Evolutionary conservation across 2,888 invertebrate species (phyloP).

Genomic region (Drosophila fulvimacula): DNA sequence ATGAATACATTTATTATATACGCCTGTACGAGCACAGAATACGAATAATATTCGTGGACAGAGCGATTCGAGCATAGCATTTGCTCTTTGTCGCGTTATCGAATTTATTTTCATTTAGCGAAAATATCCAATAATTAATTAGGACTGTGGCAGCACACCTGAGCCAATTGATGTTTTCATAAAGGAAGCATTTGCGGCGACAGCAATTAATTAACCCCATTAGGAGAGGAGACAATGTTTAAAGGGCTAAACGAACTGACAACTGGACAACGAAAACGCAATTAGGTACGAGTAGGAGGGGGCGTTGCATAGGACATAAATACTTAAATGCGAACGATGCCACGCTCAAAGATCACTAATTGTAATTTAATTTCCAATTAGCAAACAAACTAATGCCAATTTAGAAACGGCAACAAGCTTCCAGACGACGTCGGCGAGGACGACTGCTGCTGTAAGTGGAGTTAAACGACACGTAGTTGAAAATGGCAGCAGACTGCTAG

Average conservation of each 20-base stretch:
- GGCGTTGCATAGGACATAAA: slow-evolving; percentile 54
- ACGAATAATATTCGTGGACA: slow-evolving; percentile 14
- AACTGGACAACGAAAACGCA: slow-evolving; percentile 49
- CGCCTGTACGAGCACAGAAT: slow-evolving; percentile 23
- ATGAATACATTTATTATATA: slow-evolving; percentile 41
- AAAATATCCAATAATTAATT: background rate
- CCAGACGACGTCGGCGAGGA: slow-evolving; percentile 28
- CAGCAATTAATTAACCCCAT: slow-evolving; percentile 64
- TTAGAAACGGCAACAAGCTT: slow-evolving; percentile 60
- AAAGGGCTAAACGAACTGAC: slow-evolving; percentile 31
- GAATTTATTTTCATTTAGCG: background rate
- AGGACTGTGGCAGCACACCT: background rate
- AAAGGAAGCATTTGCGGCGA: slow-evolving; percentile 16
- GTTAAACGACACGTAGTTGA: slow-evolving; percentile 76
- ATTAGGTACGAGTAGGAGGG: slow-evolving; percentile 49
- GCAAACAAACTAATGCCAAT: slow-evolving; percentile 83
- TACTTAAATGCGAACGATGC: slow-evolving; percentile 75
- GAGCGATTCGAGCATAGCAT: background rate
- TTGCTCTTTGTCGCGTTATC: background rate
- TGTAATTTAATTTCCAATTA: slow-evolving; percentile 84
- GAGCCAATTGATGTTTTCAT: background rate
- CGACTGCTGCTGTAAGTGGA: slow-evolving; percentile 51
- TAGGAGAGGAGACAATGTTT: slow-evolving; percentile 36
- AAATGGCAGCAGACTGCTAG: slow-evolving; percentile 36
- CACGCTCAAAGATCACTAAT: slow-evolving; percentile 82